These are phyloP conservation scores for Myzus persicae DNA, from an alignment of 1,140 invertebrate genomes.

Conservation along the genomic window DNA sequence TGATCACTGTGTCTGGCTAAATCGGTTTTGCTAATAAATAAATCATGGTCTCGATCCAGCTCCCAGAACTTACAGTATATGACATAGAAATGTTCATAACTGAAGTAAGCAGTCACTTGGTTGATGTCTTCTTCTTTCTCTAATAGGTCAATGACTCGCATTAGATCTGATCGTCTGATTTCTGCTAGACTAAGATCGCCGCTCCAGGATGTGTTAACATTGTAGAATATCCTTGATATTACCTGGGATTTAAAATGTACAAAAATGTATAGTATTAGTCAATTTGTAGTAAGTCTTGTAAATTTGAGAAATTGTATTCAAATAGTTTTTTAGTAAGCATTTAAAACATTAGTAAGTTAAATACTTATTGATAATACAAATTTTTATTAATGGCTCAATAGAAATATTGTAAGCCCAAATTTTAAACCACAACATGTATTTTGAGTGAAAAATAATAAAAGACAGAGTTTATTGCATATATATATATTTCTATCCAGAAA, in stretches of 20 bases:
- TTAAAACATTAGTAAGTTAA: background rate
- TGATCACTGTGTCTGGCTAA: slow-evolving; percentile 95
- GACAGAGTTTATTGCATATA: background rate
- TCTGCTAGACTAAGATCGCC: slow-evolving; percentile 90
- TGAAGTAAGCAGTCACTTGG: slow-evolving; percentile 96
- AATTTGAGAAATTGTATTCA: background rate
- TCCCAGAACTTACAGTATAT: slow-evolving; percentile 99
- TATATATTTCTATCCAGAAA: background rate
- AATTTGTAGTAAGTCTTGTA: background rate
- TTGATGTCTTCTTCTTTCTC: slow-evolving; percentile 97
- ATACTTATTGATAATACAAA: background rate
- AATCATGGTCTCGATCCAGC: slow-evolving; percentile 96
- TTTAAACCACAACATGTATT: background rate
- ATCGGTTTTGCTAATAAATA: slow-evolving; percentile 94
- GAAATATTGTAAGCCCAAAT: background rate
- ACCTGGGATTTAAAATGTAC: slow-evolving; percentile 69
- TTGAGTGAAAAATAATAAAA: background rate
- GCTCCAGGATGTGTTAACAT: slow-evolving; percentile 97
- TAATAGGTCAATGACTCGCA: slow-evolving; percentile 77
- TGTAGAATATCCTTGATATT: slow-evolving; percentile 97
- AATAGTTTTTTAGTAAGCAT: background rate
- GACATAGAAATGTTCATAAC: slow-evolving; percentile 99
- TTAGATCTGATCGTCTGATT: slow-evolving; percentile 89
- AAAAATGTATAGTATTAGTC: background rate
- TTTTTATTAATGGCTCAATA: background rate